These are phyloP conservation scores for Poicephalus meyeri DNA, from an alignment of 2,113 vertebrate species.

Conservation along the genomic window DNA sequence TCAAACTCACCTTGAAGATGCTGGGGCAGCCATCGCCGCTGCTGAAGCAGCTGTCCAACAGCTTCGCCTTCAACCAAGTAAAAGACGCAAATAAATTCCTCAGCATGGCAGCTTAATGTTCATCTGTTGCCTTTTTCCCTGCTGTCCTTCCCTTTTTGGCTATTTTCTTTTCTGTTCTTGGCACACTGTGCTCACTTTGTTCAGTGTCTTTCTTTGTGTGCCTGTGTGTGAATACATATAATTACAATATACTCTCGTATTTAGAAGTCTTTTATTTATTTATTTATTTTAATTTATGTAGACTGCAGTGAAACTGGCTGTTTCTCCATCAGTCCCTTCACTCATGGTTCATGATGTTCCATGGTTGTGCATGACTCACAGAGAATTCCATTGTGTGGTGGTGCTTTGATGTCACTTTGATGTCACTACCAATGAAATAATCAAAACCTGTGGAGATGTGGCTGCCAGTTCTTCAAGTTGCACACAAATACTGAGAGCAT, in stretches of 20 bases:
- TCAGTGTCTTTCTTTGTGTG: slow-evolving; percentile 76
- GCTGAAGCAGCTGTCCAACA: slow-evolving; percentile 97
- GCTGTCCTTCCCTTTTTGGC: slow-evolving; percentile 72
- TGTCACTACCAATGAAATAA: slow-evolving; percentile 24
- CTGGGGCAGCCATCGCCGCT: slow-evolving; percentile 95
- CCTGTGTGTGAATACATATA: slow-evolving; percentile 75
- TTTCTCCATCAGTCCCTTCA: slow-evolving; percentile 76
- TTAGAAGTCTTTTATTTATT: slow-evolving; percentile 57
- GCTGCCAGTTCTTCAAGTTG: slow-evolving; percentile 23
- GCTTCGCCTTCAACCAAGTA: slow-evolving; percentile 99
- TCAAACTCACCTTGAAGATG: slow-evolving; percentile 96
- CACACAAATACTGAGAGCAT: neutral
- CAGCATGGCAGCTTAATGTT: slow-evolving; percentile 90
- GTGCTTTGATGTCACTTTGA: slow-evolving; percentile 51
- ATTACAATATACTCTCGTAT: slow-evolving; percentile 72
- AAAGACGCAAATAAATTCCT: slow-evolving; percentile 92
- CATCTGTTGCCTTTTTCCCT: slow-evolving; percentile 87
- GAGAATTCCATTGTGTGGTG: slow-evolving; percentile 48
- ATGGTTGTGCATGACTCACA: slow-evolving; percentile 61
- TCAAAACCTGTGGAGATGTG: neutral
- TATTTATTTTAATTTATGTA: slow-evolving; percentile 65
- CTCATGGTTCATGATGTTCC: slow-evolving; percentile 58
- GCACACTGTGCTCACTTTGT: slow-evolving; percentile 79
- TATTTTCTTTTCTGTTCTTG: slow-evolving; percentile 69
- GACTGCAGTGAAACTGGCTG: slow-evolving; percentile 83